A percentile compares a stretch with the other conserved stretches of the same genome.
Conservation (phyloP, 2,888 invertebrate genomes). For the Kuschelorhynchus macadamiae region DNA sequence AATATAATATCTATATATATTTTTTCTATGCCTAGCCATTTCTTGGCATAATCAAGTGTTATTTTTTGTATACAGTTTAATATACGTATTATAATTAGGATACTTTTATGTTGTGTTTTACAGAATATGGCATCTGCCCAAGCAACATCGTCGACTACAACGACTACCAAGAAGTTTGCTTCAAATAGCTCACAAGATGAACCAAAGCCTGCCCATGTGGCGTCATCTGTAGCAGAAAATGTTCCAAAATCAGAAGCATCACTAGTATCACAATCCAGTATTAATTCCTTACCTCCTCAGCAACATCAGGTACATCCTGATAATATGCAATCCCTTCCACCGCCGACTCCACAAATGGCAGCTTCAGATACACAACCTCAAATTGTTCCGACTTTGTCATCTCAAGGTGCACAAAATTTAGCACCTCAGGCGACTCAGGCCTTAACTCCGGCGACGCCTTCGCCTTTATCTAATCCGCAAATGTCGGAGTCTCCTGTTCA, state of each 20-base stretch:
- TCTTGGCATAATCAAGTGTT: too few species aligned
- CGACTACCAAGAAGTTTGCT: background rate
- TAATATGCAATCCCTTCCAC: too few species aligned
- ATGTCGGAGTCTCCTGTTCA: conserved; percentile 27
- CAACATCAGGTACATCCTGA: too few species aligned
- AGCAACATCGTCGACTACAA: background rate
- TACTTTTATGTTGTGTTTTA: background rate
- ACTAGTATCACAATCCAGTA: conserved; percentile 31
- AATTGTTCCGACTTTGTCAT: conserved; percentile 10
- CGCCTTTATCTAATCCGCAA: conserved; percentile 22
- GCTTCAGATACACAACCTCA: background rate
- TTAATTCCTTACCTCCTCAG: background rate
- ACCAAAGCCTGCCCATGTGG: background rate
- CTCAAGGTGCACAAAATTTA: conserved; percentile 10
- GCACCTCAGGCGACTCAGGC: conserved; percentile 4
- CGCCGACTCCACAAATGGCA: too few species aligned
- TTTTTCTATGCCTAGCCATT: too few species aligned
- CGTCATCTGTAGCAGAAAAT: background rate
- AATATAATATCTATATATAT: too few species aligned
- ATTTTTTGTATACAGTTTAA: too few species aligned
- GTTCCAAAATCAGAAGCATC: conserved; percentile 27
- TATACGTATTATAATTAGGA: too few species aligned
- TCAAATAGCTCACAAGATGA: background rate
- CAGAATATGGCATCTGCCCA: conserved; percentile 3
- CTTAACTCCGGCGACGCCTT: conserved; percentile 1